Conservation (phyloP, 1,140 invertebrate genomes). For the Danaus plexippus region DNA sequence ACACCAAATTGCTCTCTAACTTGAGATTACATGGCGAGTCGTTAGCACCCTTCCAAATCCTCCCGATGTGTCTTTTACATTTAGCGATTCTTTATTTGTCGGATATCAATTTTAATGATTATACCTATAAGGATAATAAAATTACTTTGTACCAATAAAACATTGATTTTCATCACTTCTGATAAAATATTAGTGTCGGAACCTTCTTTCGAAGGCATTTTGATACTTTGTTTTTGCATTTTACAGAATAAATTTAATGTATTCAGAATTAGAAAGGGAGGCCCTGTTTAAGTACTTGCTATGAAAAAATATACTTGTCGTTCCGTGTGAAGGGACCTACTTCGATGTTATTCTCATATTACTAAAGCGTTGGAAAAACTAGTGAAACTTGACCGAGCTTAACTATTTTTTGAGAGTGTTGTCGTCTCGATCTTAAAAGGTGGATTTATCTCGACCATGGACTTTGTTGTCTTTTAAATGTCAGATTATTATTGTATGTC, state of each 20-base stretch:
- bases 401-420: constrained; percentile 10
- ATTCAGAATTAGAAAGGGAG: not conserved
- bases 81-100: no score
- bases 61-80: constrained; percentile 2
- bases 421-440: constrained; percentile 2
- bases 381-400: constrained; percentile 39
- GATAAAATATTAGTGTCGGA: no score
- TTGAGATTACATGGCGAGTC: constrained; percentile 54
- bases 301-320: constrained; percentile 1
- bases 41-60: constrained; percentile 24
- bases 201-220: no score
- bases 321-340: constrained; percentile 9
- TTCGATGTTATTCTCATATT: constrained; percentile 32
- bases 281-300: not conserved
- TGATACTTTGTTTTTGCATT: no score
- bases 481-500: constrained; percentile 9
- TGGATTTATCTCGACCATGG: constrained; percentile 4
- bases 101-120: no score
- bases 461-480: constrained; percentile 7
- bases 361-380: constrained; percentile 43
- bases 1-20: constrained; percentile 63
- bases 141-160: not conserved
- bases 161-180: no score
- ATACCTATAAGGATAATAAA: not conserved
- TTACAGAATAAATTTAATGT: no score